Conservation (phyloP, 2,113 vertebrate species). For the Phyllostomus discolor region DNA sequence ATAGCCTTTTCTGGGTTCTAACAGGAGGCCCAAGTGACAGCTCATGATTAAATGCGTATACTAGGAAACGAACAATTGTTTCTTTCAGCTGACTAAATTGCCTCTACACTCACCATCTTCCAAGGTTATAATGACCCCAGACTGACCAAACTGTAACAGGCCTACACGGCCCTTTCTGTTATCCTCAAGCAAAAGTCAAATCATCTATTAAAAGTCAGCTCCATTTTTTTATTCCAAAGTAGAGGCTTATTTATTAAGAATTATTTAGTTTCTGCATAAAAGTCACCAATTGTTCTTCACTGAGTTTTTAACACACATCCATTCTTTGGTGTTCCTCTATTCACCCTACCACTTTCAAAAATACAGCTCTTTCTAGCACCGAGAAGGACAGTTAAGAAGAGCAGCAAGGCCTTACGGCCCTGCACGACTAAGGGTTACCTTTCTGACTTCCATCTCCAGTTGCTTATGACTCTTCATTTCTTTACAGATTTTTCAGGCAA, state of each 20-base stretch:
- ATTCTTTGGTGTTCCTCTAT: slow-evolving; percentile 21
- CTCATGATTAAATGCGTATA: background rate
- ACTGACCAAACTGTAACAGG: background rate
- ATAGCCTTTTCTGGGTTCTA: slow-evolving; percentile 25
- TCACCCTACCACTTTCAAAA: slow-evolving; percentile 33
- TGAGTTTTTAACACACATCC: slow-evolving; percentile 42
- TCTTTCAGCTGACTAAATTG: slow-evolving; percentile 19
- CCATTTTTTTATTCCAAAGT: slow-evolving; percentile 62
- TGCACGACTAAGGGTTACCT: background rate
- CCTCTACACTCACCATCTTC: background rate
- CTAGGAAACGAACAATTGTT: background rate
- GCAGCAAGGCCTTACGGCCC: background rate
- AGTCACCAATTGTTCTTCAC: slow-evolving; percentile 61
- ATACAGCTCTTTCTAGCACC: slow-evolving; percentile 32
- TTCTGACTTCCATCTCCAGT: background rate
- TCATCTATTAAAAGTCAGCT: too few relatives aligned
- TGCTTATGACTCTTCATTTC: background rate
- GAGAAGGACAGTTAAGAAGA: background rate
- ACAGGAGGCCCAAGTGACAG: background rate
- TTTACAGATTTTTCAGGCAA: background rate
- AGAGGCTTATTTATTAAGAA: slow-evolving; percentile 70
- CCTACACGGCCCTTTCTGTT: background rate
- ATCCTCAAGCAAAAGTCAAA: background rate
- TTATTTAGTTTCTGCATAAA: slow-evolving; percentile 64
- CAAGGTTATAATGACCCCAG: slow-evolving; percentile 2